A percentile compares a stretch with the other conserved stretches of the same genome.
Conservation (phyloP, 2,797 vertebrate genomes). For the Thripadectes ignobilis region DNA sequence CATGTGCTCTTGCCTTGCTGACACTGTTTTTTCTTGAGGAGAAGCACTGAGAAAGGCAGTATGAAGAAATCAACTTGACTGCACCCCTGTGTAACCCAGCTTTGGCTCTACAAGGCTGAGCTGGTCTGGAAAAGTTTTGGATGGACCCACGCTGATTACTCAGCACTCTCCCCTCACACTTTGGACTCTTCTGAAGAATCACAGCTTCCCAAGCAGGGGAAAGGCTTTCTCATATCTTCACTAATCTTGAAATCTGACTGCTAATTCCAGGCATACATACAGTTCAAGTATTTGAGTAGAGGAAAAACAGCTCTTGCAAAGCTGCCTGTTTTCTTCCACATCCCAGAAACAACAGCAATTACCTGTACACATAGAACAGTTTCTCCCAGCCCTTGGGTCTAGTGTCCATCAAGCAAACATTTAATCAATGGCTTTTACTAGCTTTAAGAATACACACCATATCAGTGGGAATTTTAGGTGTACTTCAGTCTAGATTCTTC, state of each 20-base stretch:
- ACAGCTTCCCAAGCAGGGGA: background rate
- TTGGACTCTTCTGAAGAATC: background rate
- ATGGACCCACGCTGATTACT: background rate
- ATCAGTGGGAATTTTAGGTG: background rate
- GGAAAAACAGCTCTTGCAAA: background rate
- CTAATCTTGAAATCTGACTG: background rate
- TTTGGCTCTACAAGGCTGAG: background rate
- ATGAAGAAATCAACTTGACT: background rate
- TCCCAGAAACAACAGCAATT: background rate
- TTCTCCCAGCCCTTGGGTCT: background rate
- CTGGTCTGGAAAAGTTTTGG: background rate
- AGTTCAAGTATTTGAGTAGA: background rate
- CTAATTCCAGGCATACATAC: background rate
- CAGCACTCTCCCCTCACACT: background rate
- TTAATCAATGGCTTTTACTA: background rate
- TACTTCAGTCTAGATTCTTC: background rate
- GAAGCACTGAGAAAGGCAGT: background rate
- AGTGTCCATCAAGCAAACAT: background rate
- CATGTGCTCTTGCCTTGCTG: background rate
- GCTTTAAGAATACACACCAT: background rate
- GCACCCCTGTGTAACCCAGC: background rate
- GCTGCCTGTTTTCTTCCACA: background rate
- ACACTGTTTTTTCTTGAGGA: background rate
- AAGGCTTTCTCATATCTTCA: background rate
- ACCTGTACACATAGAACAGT: background rate